phyloP scores from a whole-genome alignment of 2,888 invertebrate species.

The Epirrhoe alternata region DNA sequence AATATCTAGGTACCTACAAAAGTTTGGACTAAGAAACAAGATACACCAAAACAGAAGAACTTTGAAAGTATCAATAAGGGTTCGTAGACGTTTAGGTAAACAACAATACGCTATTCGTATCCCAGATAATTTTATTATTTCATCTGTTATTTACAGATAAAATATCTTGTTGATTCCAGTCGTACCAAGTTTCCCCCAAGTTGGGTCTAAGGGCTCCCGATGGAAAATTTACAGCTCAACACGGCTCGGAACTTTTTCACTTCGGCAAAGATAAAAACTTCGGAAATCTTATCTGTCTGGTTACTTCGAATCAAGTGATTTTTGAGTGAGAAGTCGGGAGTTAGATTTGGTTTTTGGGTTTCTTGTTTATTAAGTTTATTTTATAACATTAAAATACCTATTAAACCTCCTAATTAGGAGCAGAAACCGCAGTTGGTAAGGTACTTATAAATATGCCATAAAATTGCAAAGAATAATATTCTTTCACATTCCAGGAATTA shows the following conservation, averaged over 20 bases:
- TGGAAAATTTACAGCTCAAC: conserved; percentile 33
- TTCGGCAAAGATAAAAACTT: conserved; percentile 33
- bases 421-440: no score
- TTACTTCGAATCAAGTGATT: conserved; percentile 30
- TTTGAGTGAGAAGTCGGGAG: conserved; percentile 24
- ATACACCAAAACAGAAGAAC: neutral
- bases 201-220: conserved; percentile 27
- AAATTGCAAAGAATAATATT: no score
- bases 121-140: neutral
- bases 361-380: neutral
- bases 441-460: no score
- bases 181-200: conserved; percentile 19
- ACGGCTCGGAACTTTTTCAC: conserved; percentile 34
- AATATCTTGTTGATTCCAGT: conserved; percentile 29
- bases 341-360: conserved; percentile 14
- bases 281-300: conserved; percentile 31
- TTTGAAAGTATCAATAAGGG: neutral
- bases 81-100: neutral
- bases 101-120: neutral
- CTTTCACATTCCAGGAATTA: no score
- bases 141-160: conserved; percentile 26
- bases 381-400: no score
- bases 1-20: no score
- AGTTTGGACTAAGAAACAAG: neutral
- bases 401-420: no score